Evolutionary conservation across 2,113 vertebrate species (phyloP).

Genomic region (Dryoscopus gambensis): DNA sequence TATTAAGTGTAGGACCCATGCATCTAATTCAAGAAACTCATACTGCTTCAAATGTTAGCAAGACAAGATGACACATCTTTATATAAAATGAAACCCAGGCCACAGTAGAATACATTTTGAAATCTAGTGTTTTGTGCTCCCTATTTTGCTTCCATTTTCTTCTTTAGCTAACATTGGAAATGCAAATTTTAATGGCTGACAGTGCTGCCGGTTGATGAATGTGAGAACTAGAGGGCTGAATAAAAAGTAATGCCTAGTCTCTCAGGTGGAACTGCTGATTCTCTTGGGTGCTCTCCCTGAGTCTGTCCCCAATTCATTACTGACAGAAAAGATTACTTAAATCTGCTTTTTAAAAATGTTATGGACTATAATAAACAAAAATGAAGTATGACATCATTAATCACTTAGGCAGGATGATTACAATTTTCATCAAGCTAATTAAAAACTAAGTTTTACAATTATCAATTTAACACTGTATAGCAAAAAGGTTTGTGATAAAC

Average conservation of each 20-base stretch:
- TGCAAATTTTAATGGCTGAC: not conserved
- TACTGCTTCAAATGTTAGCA: not conserved
- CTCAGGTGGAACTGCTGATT: conserved; percentile 16
- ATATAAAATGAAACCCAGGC: not conserved
- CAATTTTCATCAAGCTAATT: conserved; percentile 25
- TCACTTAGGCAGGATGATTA: not conserved
- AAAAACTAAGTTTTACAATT: not conserved
- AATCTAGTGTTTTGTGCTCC: not conserved
- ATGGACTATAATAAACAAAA: conserved; percentile 5
- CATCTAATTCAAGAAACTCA: not conserved
- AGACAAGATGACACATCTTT: not conserved
- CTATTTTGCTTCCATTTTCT: not conserved
- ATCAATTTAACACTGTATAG: not conserved
- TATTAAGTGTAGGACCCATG: not conserved
- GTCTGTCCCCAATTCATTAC: not conserved
- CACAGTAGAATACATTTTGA: not conserved
- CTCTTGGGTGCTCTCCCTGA: not conserved
- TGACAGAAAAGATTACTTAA: conserved; percentile 6
- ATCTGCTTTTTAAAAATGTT: not conserved
- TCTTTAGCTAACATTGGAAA: not conserved
- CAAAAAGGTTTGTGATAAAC: not conserved
- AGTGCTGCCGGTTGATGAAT: not conserved
- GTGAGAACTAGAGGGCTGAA: not conserved
- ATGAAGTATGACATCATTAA: conserved; percentile 26
- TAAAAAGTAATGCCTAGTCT: not conserved